Base-by-base conservation (phyloP, 2,888 invertebrate species). In the Epistrophella euchroma region DNA sequence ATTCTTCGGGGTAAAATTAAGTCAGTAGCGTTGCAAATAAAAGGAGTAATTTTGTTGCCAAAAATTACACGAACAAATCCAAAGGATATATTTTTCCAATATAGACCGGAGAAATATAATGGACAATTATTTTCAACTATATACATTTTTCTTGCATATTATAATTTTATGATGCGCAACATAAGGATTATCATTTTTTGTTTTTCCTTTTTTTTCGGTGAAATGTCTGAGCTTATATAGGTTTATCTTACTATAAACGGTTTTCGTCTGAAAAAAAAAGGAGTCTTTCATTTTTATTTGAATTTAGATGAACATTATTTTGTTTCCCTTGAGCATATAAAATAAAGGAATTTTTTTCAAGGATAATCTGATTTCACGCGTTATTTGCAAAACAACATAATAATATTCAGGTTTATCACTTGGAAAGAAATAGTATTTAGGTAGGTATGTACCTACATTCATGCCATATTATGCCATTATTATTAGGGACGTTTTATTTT, bases 281-380 rank as follows among this genome's bases (percentile, higher is more conserved):
- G 28, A 62, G 43, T 43, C n/a, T 43, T 62, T 62, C 43, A 40
- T 60, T 60, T 40, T 22, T 60, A 40, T 40, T 40, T 25, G 43
- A 28, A 43, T 62, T 62, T 15, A 25, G 25, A 43, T 10, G 43
- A 28, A 43, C 62, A 62, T 43, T 43, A 62, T 43, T 28, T 17
- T 22, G 43, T 62, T 17, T 19, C 28, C 32, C 17, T 47, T 32
- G 13, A 17, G 43, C 11, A 28, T 45, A 28, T 37, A 7, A 37
- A 58, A 58, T 17, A 11, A 11, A 10, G 9, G 32, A 5, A 25
- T 17, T 47, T 13, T 47, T 13, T 32, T 28, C 6, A 28, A 64
- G 64, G 45, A 19, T 66, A 66, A 66, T 66, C 64, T 66, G 64
- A 47, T 66, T 66, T 45, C 47, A 47, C 32, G 45, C 32, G 17